Percentiles rank a stretch among this genome's conserved stretches.
phyloP scores from a whole-genome alignment of 2,113 vertebrate genomes.

The Ptilonorhynchus violaceus region DNA sequence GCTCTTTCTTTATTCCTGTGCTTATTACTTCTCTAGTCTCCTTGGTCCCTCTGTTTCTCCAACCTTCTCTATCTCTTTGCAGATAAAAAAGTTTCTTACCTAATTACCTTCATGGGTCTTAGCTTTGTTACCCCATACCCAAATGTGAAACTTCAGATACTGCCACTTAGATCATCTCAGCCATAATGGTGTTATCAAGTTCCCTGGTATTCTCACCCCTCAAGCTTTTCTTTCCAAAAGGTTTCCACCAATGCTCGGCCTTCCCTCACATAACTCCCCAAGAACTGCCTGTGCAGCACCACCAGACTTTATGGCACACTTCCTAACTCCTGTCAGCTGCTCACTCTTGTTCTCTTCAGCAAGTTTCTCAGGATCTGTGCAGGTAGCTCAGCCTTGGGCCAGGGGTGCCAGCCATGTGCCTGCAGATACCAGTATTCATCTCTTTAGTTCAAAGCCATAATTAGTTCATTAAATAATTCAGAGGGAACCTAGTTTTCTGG shows the following conservation, averaged over 20 bases:
- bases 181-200: rapidly evolving
- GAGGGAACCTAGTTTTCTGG: not conserved
- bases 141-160: not conserved
- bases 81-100: not conserved
- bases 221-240: not conserved
- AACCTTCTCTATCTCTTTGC: not conserved
- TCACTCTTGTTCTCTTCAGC: not conserved
- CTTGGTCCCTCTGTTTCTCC: not conserved
- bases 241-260: not conserved
- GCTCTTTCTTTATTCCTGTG: not conserved
- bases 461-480: not conserved
- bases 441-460: not conserved
- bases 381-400: not conserved
- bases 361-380: not conserved
- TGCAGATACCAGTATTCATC: not conserved
- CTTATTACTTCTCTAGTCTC: not conserved
- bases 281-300: not conserved
- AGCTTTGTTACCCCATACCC: not conserved
- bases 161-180: not conserved
- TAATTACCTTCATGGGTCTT: not conserved
- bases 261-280: not conserved
- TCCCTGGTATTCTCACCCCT: not conserved
- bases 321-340: not conserved
- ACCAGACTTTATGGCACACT: rapidly evolving
- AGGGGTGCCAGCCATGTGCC: rapidly evolving